Base-by-base conservation (phyloP, 2,797 vertebrate genomes). In the Cyclopterus lumpus region DNA sequence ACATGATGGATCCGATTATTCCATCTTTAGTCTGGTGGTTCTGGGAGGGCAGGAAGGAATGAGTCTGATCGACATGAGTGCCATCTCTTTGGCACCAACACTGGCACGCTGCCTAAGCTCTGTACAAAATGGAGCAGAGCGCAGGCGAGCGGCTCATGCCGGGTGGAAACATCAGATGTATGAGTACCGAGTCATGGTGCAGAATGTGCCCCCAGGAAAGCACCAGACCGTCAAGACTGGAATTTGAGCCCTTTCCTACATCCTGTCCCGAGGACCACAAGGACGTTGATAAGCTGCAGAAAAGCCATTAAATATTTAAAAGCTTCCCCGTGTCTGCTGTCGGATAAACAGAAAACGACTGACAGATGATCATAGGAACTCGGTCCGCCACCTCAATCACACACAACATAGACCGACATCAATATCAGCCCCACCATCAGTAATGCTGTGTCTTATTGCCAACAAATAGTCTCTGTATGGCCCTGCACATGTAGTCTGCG, bases 401-500 rank as follows among this genome's bases (percentile, higher is more conserved):
- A 79, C 75, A 81, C 42, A 72, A 83, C 75, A 66, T 9, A 79
- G 22, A 80, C 61, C 71, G 48, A 66, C 55, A 72, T 71, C 53
- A 34, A 65, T 54, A 69, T 75, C 58, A 71, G 57, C 61, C 51
- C 68, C 16, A 67, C 20, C 38, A 75, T 79, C 55, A 79, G 51
- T 83, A 76, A 53, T 26, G 34, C 68, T 83, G 54, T 36, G 71
- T 71, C 53, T 68, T 49, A 64, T 61, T 78, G 32, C 90, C 92
- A 94, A 94, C 93, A 94, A 62, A 89, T 90, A 93, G 93, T 94
- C 70, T 84, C 82, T 85, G 77, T 79, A 68, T 40, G 51, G 61
- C 92, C 87, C 84, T 86, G 89, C 91, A 91, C 86, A 92, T 63
- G 62, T 68, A 79, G 88, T 87, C 75, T 44, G 9, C 90, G 92